phyloP scores from a whole-genome alignment of 2,888 invertebrate species.

The Diploptera punctata region DNA sequence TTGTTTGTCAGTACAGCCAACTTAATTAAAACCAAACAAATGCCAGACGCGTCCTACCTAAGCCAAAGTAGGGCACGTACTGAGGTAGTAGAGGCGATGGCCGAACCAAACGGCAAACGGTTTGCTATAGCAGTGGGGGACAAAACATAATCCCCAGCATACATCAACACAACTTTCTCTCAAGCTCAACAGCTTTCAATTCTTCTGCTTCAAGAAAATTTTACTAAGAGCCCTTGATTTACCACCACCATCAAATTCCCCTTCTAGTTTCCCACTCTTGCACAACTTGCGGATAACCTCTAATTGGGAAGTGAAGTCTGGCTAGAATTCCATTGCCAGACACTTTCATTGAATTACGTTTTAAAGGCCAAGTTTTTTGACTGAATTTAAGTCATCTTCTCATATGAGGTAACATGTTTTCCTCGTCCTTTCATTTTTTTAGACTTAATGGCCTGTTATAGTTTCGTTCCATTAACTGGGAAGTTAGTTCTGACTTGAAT shows the following conservation, averaged over 20 bases:
- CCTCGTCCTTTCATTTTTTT: too few species aligned
- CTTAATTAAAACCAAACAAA: too few species aligned
- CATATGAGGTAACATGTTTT: too few species aligned
- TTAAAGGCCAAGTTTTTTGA: too few species aligned
- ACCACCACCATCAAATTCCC: background rate
- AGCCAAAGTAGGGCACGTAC: constrained; percentile 39
- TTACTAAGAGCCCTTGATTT: background rate
- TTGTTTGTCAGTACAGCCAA: too few species aligned
- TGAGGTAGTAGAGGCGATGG: constrained; percentile 23
- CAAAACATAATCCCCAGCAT: too few species aligned
- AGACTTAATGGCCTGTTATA: too few species aligned
- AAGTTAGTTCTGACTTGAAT: too few species aligned
- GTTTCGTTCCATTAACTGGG: too few species aligned
- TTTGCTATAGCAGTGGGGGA: constrained; percentile 13
- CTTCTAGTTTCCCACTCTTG: constrained; percentile 12
- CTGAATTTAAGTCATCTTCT: too few species aligned
- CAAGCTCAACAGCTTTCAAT: constrained; percentile 28
- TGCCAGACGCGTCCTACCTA: constrained; percentile 25
- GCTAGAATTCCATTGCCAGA: too few species aligned
- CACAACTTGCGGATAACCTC: constrained; percentile 8
- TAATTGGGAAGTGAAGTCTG: background rate
- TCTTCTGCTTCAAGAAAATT: constrained; percentile 14
- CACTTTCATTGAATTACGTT: too few species aligned
- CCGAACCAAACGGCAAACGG: constrained; percentile 16
- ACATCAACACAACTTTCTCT: constrained; percentile 38